Conservation (phyloP, 2,888 invertebrate genomes). For the Scaptomyza polygonia region DNA sequence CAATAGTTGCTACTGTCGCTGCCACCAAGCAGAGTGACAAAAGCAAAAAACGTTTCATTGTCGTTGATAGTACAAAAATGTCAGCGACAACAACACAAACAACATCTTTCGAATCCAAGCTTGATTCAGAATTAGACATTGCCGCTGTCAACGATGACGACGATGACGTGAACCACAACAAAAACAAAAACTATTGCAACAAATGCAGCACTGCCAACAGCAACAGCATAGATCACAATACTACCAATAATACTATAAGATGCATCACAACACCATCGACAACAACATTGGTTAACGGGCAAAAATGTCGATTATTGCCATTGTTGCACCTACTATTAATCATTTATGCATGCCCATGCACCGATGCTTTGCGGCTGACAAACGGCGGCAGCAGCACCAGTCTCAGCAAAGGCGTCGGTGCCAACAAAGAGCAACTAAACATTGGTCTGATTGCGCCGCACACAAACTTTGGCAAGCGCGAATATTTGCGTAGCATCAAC, state of each 20-base stretch:
- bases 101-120: slow-evolving; percentile 9
- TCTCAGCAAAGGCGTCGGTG: slow-evolving; percentile 71
- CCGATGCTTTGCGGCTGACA: slow-evolving; percentile 70
- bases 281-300: slow-evolving; percentile 6
- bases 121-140: slow-evolving; percentile 14
- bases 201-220: slow-evolving; percentile 45
- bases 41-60: slow-evolving; percentile 44
- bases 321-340: slow-evolving; percentile 44
- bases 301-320: slow-evolving; percentile 10
- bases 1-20: slow-evolving; percentile 28
- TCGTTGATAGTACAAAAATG: slow-evolving; percentile 26
- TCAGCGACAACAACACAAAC: slow-evolving; percentile 23
- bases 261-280: slow-evolving; percentile 21
- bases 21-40: slow-evolving; percentile 10
- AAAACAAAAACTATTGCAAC: slow-evolving; percentile 29
- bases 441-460: slow-evolving; percentile 84
- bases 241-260: slow-evolving; percentile 53
- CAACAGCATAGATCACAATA: slow-evolving; percentile 47
- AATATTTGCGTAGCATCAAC: slow-evolving; percentile 88
- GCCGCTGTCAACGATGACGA: slow-evolving; percentile 7
- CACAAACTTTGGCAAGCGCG: slow-evolving; percentile 86
- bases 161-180: neutral
- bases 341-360: slow-evolving; percentile 48
- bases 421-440: slow-evolving; percentile 83
- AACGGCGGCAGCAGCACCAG: slow-evolving; percentile 69